Evolutionary conservation across 2,797 vertebrate species (phyloP).

Genomic region (Brachyalestes nurse): DNA sequence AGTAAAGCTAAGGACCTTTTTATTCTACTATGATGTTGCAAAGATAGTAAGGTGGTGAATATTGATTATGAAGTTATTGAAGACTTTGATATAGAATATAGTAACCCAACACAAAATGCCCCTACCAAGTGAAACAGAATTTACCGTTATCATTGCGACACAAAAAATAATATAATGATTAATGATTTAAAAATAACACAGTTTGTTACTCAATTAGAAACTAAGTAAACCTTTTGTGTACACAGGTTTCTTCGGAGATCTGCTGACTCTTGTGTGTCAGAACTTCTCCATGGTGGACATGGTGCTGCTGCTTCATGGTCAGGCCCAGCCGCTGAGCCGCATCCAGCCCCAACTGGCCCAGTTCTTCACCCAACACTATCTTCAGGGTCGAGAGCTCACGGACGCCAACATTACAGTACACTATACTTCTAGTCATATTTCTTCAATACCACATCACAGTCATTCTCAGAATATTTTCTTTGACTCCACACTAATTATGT

Average conservation of each 20-base stretch:
- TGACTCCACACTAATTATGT: not conserved
- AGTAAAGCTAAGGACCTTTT: not conserved
- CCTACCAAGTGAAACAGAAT: conserved; percentile 11
- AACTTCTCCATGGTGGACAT: conserved; percentile 94
- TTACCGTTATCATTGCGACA: too few species aligned
- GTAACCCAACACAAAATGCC: conserved; percentile 8
- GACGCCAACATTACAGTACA: conserved; percentile 87
- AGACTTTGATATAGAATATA: not conserved
- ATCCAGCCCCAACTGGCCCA: conserved; percentile 88
- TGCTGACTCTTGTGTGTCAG: conserved; percentile 90
- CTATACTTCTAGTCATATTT: conserved; percentile 24
- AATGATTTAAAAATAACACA: too few species aligned
- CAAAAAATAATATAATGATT: too few species aligned
- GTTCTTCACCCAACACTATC: conserved; percentile 90
- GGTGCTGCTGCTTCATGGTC: conserved; percentile 91
- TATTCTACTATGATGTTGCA: not conserved
- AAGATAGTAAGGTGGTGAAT: not conserved
- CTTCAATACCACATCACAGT: not conserved
- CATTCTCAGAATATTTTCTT: not conserved
- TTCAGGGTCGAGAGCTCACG: conserved; percentile 86
- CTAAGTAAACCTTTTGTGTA: not conserved
- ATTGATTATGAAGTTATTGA: too few species aligned
- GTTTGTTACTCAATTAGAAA: conserved; percentile 25
- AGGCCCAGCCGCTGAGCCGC: conserved; percentile 88
- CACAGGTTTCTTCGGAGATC: conserved; percentile 89